Conservation (phyloP, 1,140 invertebrate genomes). For the Megathymus violae region DNA sequence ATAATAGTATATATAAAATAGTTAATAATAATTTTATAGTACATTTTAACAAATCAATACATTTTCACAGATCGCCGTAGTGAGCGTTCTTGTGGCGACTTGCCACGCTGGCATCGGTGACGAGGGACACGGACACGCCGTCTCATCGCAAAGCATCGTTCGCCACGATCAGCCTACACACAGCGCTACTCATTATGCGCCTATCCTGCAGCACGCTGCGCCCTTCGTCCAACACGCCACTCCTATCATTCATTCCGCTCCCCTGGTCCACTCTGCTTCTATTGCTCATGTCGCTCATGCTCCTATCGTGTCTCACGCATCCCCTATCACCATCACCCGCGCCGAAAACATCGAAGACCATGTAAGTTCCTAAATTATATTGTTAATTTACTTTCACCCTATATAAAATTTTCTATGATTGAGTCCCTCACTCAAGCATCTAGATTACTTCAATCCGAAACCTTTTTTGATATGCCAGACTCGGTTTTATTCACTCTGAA, state of each 20-base stretch:
- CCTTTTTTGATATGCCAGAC: no score
- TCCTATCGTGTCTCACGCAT: slow-evolving; percentile 38
- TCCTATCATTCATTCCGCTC: slow-evolving; percentile 48
- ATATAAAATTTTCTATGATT: no score
- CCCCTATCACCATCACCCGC: slow-evolving; percentile 51
- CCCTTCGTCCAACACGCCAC: slow-evolving; percentile 50
- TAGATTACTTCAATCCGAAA: no score
- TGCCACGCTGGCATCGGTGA: slow-evolving; percentile 55
- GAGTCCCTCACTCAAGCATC: no score
- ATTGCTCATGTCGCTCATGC: slow-evolving; percentile 47
- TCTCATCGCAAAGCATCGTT: slow-evolving; percentile 75
- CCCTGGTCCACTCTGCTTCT: slow-evolving; percentile 59
- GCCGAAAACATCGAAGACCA: slow-evolving; percentile 58
- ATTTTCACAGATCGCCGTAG: slow-evolving; percentile 55
- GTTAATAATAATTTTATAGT: no score
- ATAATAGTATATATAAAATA: no score
- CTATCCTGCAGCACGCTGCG: slow-evolving; percentile 47
- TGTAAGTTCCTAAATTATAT: slow-evolving; percentile 52
- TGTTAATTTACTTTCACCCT: no score
- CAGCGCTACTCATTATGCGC: slow-evolving; percentile 47
- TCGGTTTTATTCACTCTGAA: no score
- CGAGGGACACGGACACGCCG: slow-evolving; percentile 60
- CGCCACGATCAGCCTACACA: slow-evolving; percentile 65
- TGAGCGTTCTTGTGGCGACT: slow-evolving; percentile 58
- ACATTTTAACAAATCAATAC: no score